These are phyloP conservation scores for Crioceris asparagi DNA, from an alignment of 2,888 invertebrate genomes.

Conservation along the genomic window DNA sequence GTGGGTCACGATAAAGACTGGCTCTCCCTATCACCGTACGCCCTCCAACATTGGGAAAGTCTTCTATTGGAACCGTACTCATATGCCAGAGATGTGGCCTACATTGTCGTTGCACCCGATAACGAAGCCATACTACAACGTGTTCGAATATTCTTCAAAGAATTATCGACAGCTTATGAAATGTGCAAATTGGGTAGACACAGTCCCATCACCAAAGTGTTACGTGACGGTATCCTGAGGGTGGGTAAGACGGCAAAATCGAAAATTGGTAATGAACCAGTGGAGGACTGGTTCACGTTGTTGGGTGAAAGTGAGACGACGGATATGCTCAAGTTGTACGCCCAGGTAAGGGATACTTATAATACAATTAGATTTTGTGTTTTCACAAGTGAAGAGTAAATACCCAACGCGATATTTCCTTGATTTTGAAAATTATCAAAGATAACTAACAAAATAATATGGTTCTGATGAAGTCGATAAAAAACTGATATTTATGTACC, in stretches of 20 bases:
- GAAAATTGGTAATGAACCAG: conserved; percentile 50
- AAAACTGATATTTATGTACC: no score
- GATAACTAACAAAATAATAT: no score
- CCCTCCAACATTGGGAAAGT: conserved; percentile 92
- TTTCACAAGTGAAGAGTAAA: no score
- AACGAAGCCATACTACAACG: conserved; percentile 70
- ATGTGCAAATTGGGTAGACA: conserved; percentile 89
- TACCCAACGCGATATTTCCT: no score
- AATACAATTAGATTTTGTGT: background rate
- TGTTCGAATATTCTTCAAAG: conserved; percentile 81
- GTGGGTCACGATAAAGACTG: conserved; percentile 94
- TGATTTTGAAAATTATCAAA: no score
- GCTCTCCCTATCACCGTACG: conserved; percentile 88
- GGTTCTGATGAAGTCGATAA: no score
- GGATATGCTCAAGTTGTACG: conserved; percentile 78
- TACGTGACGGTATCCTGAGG: conserved; percentile 79
- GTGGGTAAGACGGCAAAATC: conserved; percentile 58
- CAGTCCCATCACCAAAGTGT: conserved; percentile 73
- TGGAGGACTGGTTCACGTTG: conserved; percentile 84
- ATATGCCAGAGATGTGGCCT: conserved; percentile 88
- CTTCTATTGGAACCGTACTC: conserved; percentile 94
- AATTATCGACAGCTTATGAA: conserved; percentile 89
- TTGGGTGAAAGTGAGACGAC: conserved; percentile 72
- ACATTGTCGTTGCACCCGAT: conserved; percentile 90
- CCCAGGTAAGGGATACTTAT: conserved; percentile 44